phyloP scores from a whole-genome alignment of 2,797 vertebrate species.

The Phrynocephalus vlangalii region DNA sequence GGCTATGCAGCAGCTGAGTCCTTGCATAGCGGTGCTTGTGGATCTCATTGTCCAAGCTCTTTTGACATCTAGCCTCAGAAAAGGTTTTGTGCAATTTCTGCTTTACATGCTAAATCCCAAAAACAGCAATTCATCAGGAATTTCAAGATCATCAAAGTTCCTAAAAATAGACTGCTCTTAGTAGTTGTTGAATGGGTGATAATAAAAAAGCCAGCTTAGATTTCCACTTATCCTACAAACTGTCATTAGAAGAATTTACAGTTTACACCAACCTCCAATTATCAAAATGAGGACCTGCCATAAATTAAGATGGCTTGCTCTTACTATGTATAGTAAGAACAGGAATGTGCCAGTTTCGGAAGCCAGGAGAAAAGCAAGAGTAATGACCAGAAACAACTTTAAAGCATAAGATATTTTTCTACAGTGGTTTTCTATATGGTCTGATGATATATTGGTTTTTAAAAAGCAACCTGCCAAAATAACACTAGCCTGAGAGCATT shows the following conservation, averaged over 20 bases:
- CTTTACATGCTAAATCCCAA: neutral
- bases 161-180: conserved; percentile 30
- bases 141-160: conserved; percentile 7
- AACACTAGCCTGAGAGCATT: neutral
- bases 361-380: neutral
- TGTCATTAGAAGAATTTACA: conserved; percentile 38
- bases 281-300: conserved; percentile 30
- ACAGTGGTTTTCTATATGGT: neutral
- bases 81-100: neutral
- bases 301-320: conserved; percentile 23
- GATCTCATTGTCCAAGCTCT: neutral
- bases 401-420: neutral
- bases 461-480: conserved; percentile 23
- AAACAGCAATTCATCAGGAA: neutral
- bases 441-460: conserved; percentile 13
- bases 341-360: conserved; percentile 3
- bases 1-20: neutral
- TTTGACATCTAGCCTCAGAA: neutral
- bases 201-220: conserved; percentile 34
- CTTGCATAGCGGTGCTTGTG: neutral
- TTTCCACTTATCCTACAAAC: conserved; percentile 27
- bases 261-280: conserved; percentile 31
- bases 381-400: conserved; percentile 7
- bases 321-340: conserved; percentile 1
- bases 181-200: conserved; percentile 26